Evolutionary conservation across 2,113 vertebrate genomes (phyloP).

Genomic region (Apaloderma vittatum): DNA sequence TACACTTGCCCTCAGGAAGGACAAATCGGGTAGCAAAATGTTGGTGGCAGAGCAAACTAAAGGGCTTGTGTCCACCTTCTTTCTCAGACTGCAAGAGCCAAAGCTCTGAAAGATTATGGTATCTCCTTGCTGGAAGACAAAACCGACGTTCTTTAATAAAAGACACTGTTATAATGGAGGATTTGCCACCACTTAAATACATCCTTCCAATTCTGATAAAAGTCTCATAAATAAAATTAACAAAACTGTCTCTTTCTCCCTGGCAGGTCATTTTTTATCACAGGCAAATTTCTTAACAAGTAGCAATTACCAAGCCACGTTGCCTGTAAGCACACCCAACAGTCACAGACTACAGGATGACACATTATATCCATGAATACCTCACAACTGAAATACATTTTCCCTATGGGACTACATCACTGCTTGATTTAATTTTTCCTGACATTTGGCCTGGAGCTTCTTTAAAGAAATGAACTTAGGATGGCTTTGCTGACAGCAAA

Average conservation of each 20-base stretch:
- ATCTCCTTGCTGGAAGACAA: constrained; percentile 16
- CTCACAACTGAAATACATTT: constrained; percentile 72
- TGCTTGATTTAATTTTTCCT: constrained; percentile 75
- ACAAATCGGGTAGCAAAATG: not conserved
- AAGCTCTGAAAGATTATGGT: not conserved
- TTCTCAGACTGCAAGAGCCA: not conserved
- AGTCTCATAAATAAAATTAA: constrained; percentile 61
- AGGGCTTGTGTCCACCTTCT: not conserved
- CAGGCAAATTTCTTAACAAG: constrained; percentile 64
- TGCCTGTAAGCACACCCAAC: constrained; percentile 57
- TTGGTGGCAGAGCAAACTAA: not conserved
- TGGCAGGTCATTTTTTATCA: constrained; percentile 41
- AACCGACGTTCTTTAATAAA: not conserved
- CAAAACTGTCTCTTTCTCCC: constrained; percentile 39
- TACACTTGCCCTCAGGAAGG: not conserved
- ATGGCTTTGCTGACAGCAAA: constrained; percentile 69
- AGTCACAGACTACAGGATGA: constrained; percentile 57
- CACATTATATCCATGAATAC: constrained; percentile 65
- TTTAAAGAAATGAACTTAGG: constrained; percentile 71
- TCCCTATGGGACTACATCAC: constrained; percentile 56
- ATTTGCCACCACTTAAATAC: not conserved
- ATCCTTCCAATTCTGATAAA: constrained; percentile 17
- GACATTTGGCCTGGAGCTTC: constrained; percentile 66
- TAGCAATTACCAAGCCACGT: constrained; percentile 45
- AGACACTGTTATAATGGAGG: not conserved